Evolutionary conservation across 2,888 invertebrate species (phyloP), one percentile per base, ranked within the genome.

Genomic region (Ennomos quercinarius): DNA sequence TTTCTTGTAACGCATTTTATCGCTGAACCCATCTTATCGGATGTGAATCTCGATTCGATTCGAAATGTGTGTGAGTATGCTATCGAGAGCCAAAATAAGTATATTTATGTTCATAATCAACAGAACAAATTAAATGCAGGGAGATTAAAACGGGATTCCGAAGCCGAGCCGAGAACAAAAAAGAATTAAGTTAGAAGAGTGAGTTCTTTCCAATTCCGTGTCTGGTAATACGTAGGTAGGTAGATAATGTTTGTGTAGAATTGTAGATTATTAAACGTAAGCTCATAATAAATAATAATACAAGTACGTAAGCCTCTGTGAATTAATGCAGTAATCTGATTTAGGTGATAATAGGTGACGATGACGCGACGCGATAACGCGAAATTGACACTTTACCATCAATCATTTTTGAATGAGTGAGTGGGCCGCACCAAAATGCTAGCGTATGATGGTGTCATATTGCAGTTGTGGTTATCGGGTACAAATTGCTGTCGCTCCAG

Each of bases 391-490:
- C 80, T 77, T 71, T 71, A 68, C 74, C 83, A 90, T 91, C 89
- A 87, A 90, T 90, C 89, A 91, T 78, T 73, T 64, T 68, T 71
- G 72, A 80, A 76, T 72, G 86, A 85, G 86, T 72, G 86, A 85
- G 86, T 86, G 85, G 81, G 82, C 77, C 73, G 82, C 77, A 75
- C 74, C 74, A 76, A 27, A 27, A 77, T 73, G 75, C 71, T 4
- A 48, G 54, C 53, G 47, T 68, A 69, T 68, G 78, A 86, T 86
- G 78, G 86, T 86, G 80, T 89, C 86, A 81, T 76, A 80, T 87
- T 87, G 82, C 87, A 84, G 77, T 86, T 86, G 89, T 77, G 89
- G 89, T 86, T 87, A 87, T 89, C 81, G 78, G 75, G 74, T 83
- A 87, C 89, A 90, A 89, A 89, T 87, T 87, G 86, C 78, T 81